A percentile compares a stretch with the other conserved stretches of the same genome.
phyloP scores from a whole-genome alignment of 2,888 invertebrate genomes.

The Leucoma salicis region DNA sequence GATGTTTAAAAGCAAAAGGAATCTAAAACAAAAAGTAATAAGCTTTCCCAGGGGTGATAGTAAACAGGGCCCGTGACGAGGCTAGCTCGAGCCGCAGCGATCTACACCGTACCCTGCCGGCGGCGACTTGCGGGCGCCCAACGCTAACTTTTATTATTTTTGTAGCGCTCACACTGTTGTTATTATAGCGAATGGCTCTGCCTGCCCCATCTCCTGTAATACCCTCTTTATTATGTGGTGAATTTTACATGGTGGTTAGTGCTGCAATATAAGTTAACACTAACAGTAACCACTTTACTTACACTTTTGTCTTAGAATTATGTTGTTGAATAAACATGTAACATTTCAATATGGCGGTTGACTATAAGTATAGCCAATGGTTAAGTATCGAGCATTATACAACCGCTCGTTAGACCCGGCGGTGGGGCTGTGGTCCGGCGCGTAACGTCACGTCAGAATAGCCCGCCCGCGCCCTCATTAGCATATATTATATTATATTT shows the following conservation, averaged over 20 bases:
- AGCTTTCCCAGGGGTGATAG: conserved; percentile 54
- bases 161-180: conserved; percentile 63
- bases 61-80: conserved; percentile 59
- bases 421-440: conserved; percentile 68
- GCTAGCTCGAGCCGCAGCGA: conserved; percentile 38
- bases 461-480: conserved; percentile 72
- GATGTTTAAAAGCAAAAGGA: conserved; percentile 46
- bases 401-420: conserved; percentile 70
- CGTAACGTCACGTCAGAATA: conserved; percentile 74
- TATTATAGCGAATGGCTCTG: conserved; percentile 59
- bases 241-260: conserved; percentile 18
- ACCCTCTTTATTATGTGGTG: conserved; percentile 33
- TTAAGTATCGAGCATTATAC: conserved; percentile 74
- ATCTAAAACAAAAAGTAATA: conserved; percentile 54
- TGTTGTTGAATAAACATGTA: too few relatives aligned
- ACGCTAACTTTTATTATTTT: conserved; percentile 74
- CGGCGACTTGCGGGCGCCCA: conserved; percentile 61
- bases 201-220: conserved; percentile 44
- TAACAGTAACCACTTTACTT: conserved; percentile 10
- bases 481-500: conserved; percentile 81
- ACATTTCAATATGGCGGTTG: too few relatives aligned
- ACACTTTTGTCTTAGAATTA: too few relatives aligned
- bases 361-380: conserved; percentile 38
- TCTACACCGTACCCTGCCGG: conserved; percentile 37
- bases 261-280: conserved; percentile 12